These are phyloP conservation scores for Anorthoa munda DNA, from an alignment of 2,888 invertebrate genomes.

Conservation along the genomic window DNA sequence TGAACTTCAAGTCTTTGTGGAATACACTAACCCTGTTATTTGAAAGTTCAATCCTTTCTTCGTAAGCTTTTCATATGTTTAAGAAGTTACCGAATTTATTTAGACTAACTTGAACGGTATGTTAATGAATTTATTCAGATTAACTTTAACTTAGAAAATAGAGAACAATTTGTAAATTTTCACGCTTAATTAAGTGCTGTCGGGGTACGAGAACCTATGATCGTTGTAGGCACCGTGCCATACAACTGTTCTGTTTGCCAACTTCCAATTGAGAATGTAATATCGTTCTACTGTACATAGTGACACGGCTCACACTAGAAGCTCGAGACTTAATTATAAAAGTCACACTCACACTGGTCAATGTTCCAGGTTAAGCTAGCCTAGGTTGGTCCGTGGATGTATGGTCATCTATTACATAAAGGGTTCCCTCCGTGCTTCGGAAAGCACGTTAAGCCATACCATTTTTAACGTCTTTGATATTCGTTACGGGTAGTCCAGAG, in stretches of 20 bases:
- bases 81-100: slow-evolving; percentile 14
- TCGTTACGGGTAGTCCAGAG: no score
- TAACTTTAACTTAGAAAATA: neutral
- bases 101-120: neutral
- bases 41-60: slow-evolving; percentile 26
- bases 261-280: slow-evolving; percentile 45
- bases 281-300: slow-evolving; percentile 32
- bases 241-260: slow-evolving; percentile 39
- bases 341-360: no score
- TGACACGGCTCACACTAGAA: slow-evolving; percentile 2
- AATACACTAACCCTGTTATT: slow-evolving; percentile 36
- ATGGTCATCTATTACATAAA: no score
- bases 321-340: no score
- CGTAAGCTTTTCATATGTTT: neutral
- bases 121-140: slow-evolving; percentile 12
- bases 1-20: slow-evolving; percentile 28
- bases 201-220: slow-evolving; percentile 24
- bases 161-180: slow-evolving; percentile 1
- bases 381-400: no score
- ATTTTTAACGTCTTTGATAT: no score
- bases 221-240: slow-evolving; percentile 44
- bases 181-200: slow-evolving; percentile 21
- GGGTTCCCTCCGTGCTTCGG: no score
- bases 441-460: no score
- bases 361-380: no score